phyloP scores from a whole-genome alignment of 2,888 invertebrate species.

The Cryptus armator region DNA sequence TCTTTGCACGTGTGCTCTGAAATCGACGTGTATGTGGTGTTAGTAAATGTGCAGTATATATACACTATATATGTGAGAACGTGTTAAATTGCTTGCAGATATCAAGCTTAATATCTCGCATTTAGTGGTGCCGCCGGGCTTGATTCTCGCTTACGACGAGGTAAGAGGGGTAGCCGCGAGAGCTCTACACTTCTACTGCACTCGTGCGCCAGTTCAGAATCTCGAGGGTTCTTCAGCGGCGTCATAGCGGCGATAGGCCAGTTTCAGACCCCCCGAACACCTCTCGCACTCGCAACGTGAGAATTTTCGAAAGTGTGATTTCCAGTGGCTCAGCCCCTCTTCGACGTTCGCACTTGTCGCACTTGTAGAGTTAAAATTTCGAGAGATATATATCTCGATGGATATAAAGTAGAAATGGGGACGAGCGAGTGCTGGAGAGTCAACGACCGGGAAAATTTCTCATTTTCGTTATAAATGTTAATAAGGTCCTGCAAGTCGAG shows the following conservation, averaged over 20 bases:
- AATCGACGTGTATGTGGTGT: slow-evolving; percentile 76
- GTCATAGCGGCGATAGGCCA: slow-evolving; percentile 71
- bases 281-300: slow-evolving; percentile 6
- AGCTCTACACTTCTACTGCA: slow-evolving; percentile 31
- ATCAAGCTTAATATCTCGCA: slow-evolving; percentile 40
- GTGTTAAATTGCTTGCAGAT: slow-evolving; percentile 36
- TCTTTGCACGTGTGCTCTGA: slow-evolving; percentile 95
- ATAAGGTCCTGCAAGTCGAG: background rate
- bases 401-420: background rate
- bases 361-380: background rate
- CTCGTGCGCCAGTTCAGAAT: slow-evolving; percentile 47
- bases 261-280: slow-evolving; percentile 60
- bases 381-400: slow-evolving; percentile 14
- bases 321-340: background rate
- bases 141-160: slow-evolving; percentile 27
- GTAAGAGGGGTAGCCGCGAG: slow-evolving; percentile 34
- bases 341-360: background rate
- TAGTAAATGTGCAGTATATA: background rate
- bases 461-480: slow-evolving; percentile 9
- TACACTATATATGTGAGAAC: slow-evolving; percentile 8
- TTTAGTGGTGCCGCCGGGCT: slow-evolving; percentile 41
- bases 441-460: slow-evolving; percentile 2
- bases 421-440: background rate
- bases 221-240: slow-evolving; percentile 63
- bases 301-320: slow-evolving; percentile 25